Evolutionary conservation across 2,888 invertebrate species (phyloP).

Genomic region (Cantharis lateralis): DNA sequence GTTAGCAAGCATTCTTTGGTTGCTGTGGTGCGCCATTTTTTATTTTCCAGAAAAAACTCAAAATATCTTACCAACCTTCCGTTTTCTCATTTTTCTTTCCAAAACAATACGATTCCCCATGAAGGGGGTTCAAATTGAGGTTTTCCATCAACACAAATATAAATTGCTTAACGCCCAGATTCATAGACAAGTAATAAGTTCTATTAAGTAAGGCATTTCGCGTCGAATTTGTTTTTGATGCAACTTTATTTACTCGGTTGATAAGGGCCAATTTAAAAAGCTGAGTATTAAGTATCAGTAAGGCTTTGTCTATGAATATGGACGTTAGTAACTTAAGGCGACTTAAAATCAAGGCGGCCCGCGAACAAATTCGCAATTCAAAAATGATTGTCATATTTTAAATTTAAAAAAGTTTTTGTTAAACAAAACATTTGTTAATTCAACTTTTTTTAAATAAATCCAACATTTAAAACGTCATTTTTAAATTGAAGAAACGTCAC

Average conservation of each 20-base stretch:
- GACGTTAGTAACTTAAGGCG: background rate
- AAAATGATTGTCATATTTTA: background rate
- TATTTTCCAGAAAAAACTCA: too few relatives aligned
- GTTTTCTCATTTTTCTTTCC: background rate
- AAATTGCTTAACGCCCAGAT: background rate
- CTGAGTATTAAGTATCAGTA: too few relatives aligned
- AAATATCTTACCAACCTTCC: too few relatives aligned
- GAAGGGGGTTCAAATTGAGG: background rate
- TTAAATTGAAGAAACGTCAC: background rate
- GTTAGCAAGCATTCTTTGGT: too few relatives aligned
- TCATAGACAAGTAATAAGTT: too few relatives aligned
- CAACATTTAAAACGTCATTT: slow-evolving; percentile 1
- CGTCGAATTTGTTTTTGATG: too few relatives aligned
- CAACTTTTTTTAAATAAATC: background rate
- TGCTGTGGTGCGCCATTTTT: too few relatives aligned
- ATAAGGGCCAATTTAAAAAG: too few relatives aligned
- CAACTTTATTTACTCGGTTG: too few relatives aligned
- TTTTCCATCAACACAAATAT: background rate
- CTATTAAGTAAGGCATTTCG: too few relatives aligned
- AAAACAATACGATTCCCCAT: background rate
- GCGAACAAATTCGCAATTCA: background rate
- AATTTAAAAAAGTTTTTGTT: background rate
- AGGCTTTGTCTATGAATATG: too few relatives aligned
- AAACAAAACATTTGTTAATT: background rate
- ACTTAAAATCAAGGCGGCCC: background rate